Conservation (phyloP, 2,797 vertebrate species). For the Iguana delicatissima region DNA sequence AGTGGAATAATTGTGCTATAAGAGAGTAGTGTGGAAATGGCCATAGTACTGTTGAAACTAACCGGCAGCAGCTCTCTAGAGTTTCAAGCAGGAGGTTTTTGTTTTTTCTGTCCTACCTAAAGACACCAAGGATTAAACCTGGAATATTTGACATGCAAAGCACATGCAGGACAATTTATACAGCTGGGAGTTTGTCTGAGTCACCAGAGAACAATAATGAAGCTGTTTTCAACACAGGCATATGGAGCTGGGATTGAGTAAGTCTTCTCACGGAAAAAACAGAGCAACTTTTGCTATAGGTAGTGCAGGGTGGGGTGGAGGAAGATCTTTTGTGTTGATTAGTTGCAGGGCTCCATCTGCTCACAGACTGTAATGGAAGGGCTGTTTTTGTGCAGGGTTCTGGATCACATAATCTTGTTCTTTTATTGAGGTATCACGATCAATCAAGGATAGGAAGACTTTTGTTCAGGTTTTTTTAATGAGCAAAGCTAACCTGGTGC, state of each 20-base stretch:
- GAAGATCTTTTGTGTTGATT: not conserved
- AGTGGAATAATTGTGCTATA: too few species aligned
- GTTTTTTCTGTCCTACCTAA: not conserved
- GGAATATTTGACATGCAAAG: not conserved
- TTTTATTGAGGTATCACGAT: not conserved
- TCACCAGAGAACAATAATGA: not conserved
- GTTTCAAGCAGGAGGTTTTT: not conserved
- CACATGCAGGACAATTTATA: not conserved
- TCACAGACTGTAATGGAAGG: not conserved
- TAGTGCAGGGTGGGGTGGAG: not conserved
- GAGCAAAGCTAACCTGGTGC: not conserved
- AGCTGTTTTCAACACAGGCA: not conserved
- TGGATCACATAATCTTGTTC: not conserved
- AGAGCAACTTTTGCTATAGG: not conserved
- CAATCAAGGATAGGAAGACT: not conserved
- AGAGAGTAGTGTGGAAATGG: too few species aligned
- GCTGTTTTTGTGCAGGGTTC: not conserved
- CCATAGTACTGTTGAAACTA: too few species aligned
- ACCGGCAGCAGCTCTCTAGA: not conserved
- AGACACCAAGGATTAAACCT: not conserved
- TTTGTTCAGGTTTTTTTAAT: not conserved
- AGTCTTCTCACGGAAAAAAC: not conserved
- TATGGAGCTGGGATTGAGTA: not conserved
- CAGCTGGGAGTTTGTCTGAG: not conserved
- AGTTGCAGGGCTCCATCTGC: not conserved